Base-by-base conservation (phyloP, 2,888 invertebrate genomes). In the Phortica okadai region DNA sequence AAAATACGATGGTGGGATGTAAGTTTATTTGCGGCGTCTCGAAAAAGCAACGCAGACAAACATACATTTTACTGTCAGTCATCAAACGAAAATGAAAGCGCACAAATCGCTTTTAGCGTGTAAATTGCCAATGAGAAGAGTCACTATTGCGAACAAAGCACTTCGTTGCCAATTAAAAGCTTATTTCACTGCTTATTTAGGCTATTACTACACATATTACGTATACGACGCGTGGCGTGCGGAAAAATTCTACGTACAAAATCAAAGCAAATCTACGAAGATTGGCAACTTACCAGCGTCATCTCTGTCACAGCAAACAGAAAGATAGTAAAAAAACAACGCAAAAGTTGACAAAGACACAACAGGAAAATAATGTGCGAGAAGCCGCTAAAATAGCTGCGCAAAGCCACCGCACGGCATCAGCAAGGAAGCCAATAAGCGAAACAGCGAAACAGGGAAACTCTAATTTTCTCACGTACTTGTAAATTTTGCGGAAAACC, bases 401-500 rank as follows among this genome's bases (percentile, higher is more conserved):
- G 42, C 14, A 14, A 50, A 50, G 14, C 50, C 62, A 62, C 16
- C 25, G 21, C 21, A 21, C 62, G 10, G 25, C 62, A 6, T 6
- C 25, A 21, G 64, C 33, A 5, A 33, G 4, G 33, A 33, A 33
- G 14, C 74, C 69, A 77, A 78, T 72, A 11, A 75, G 75, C 75
- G 54, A 72, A 62, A 74, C 77, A 78, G 79, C 78, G 79, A 64
- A 64, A 33, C 14, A 33, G 10, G 2, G 84, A 85, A 85, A 86
- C 85, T 84, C 87, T 85, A 85, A 85, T 85, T 85, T 87, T 85
- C 85, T 85, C 85, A 85, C 85, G 85, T 85, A 85, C 85, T 85
- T 87, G 87, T 85, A 85, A 85, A 85, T 87, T 85, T 85, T 87
- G 85, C 85, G 85, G 85, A 85, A 85, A 85, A 85, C 85, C 85